phyloP scores from a whole-genome alignment of 2,888 invertebrate genomes.

The Eurytoma adleriae region DNA sequence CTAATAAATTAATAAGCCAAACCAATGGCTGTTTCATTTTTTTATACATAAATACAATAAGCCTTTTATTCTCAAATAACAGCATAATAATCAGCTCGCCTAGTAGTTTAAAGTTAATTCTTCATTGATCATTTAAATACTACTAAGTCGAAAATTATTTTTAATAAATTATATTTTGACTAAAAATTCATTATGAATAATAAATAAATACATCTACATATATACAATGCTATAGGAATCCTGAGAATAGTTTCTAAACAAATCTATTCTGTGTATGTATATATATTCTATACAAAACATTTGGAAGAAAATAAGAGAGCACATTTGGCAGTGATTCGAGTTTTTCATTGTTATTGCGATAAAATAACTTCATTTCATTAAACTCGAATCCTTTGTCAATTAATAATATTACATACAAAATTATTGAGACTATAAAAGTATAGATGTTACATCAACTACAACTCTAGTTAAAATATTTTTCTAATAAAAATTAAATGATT shows the following conservation, averaged over 20 bases:
- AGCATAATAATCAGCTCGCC: background rate
- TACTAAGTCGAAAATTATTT: conserved; percentile 35
- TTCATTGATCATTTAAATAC: conserved; percentile 27
- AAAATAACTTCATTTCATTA: conserved; percentile 2
- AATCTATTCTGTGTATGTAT: conserved; percentile 54
- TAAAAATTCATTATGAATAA: background rate
- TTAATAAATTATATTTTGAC: conserved; percentile 15
- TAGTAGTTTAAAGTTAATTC: conserved; percentile 5
- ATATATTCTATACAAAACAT: conserved; percentile 12
- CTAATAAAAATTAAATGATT: background rate
- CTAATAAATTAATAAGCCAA: too few species aligned
- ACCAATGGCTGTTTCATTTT: too few species aligned
- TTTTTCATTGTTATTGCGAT: conserved; percentile 28
- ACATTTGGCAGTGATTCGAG: conserved; percentile 69
- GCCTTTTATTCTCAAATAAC: conserved; percentile 16
- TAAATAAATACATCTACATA: conserved; percentile 34
- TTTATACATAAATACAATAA: background rate
- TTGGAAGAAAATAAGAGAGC: conserved; percentile 55
- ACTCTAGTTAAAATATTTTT: background rate
- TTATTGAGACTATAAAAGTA: too few species aligned
- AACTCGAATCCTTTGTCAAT: conserved; percentile 23
- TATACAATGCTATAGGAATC: conserved; percentile 57
- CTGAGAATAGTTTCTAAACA: conserved; percentile 65
- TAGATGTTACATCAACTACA: too few species aligned
- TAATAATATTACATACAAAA: too few species aligned